Base-by-base conservation (phyloP, 1,140 invertebrate genomes). In the Maconellicoccus hirsutus region DNA sequence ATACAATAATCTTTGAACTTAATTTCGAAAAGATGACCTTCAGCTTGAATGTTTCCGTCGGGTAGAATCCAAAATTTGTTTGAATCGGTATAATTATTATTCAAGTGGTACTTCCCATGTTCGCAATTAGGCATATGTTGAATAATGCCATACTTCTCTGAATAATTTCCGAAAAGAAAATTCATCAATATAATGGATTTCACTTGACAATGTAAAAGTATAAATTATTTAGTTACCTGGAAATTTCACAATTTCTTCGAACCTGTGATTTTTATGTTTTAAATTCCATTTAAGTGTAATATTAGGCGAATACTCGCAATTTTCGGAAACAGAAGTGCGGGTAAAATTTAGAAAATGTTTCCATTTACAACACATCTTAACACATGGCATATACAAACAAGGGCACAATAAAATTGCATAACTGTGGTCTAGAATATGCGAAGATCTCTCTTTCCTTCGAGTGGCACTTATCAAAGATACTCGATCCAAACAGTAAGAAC, bases 1-100 rank as follows among this genome's bases (percentile, higher is more conserved):
- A 66, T 23, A 19, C 61, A 66, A 23, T 66, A 66, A 25, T 66
- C 61, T 8, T 26, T 23, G 22, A 66, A 23, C 8, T 26, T 16
- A 4, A 66, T 26, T 10, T 66, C 61, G 3, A 26, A 25, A 26
- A 16, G 25, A 66, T 26, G 61, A 4, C 25, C 25, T 66, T 66
- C 61, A 8, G 25, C 61, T 26, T 26, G 8, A 14, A 66, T 26
- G 16, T 26, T 66, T 10, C 61, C 61, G 16, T 66, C 16, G 4
- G 61, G 61, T 66, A 66, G 25, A 16, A 66, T 25, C 61, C 61
- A 66, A 26, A 66, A 66, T 25, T 66, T 66, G 3, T 23, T 10
- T 22, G 61, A 25, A 26, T 22, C 7, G 22, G 3, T 66, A 4
- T 4, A 66, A 66, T 66, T 66, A 6, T 66, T 19, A 66, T 66